A percentile compares a stretch with the other conserved stretches of the same genome.
These are phyloP conservation scores for Parotia lawesii DNA, from an alignment of 2,113 vertebrate genomes.

Conservation along the genomic window DNA sequence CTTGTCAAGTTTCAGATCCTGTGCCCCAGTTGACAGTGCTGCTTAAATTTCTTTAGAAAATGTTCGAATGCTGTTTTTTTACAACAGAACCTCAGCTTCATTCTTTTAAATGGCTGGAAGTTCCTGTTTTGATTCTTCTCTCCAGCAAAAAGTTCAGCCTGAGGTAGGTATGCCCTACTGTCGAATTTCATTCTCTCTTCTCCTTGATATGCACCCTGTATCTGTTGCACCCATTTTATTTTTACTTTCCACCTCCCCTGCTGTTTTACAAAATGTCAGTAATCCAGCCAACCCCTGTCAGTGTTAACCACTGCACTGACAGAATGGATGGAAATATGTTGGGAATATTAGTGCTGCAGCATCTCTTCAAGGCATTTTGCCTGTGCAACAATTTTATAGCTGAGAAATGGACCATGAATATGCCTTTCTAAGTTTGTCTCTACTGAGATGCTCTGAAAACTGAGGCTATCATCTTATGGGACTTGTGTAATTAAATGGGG, in stretches of 20 bases:
- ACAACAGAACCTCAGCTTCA: not conserved
- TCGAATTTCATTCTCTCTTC: not conserved
- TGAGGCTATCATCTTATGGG: not conserved
- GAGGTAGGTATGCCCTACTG: not conserved
- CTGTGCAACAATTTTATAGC: not conserved
- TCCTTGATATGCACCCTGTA: not conserved
- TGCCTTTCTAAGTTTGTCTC: not conserved
- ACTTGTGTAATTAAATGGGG: not conserved
- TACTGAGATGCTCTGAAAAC: not conserved
- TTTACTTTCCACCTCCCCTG: not conserved
- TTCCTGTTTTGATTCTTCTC: not conserved
- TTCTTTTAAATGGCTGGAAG: constrained; percentile 19
- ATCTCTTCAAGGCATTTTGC: not conserved
- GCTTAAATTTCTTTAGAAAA: constrained; percentile 12
- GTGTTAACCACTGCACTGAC: not conserved
- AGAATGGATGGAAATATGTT: not conserved
- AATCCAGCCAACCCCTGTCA: not conserved
- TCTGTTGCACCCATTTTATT: not conserved
- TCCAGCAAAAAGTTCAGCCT: constrained; percentile 20
- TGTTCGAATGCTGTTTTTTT: not conserved
- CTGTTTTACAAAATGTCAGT: not conserved
- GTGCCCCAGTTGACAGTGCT: not conserved
- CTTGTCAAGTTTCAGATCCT: constrained; percentile 1
- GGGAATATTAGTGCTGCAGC: not conserved
- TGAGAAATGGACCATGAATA: not conserved